Evolutionary conservation across 1,140 invertebrate genomes (phyloP).

Genomic region (Metopolophium dirhodum): DNA sequence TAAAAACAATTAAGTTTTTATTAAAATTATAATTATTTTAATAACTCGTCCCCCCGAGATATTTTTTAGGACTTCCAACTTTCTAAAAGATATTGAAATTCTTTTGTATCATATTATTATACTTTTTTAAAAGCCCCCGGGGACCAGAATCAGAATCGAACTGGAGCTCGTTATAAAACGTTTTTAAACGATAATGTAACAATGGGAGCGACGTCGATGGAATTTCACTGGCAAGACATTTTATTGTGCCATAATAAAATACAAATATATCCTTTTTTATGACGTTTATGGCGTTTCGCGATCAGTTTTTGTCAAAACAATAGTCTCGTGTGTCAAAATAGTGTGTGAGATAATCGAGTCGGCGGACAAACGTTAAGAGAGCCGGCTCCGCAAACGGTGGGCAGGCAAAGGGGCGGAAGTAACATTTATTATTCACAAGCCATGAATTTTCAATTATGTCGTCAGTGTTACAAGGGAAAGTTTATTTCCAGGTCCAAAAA

Average conservation of each 20-base stretch:
- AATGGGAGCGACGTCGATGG: not conserved
- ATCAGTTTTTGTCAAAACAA: constrained; percentile 41
- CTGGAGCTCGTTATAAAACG: constrained; percentile 39
- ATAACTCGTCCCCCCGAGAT: not conserved
- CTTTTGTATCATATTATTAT: constrained; percentile 34
- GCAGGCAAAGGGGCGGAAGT: not conserved
- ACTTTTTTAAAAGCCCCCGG: constrained; percentile 37
- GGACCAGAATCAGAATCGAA: constrained; percentile 32
- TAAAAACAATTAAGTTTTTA: constrained; percentile 32
- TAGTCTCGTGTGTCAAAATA: not conserved
- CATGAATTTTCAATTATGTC: constrained; percentile 56
- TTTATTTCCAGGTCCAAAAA: constrained; percentile 52
- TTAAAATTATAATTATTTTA: constrained; percentile 55
- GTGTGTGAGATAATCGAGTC: constrained; percentile 37
- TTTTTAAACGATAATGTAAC: constrained; percentile 48
- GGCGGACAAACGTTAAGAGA: constrained; percentile 18
- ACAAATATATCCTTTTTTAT: constrained; percentile 12
- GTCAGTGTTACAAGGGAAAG: constrained; percentile 34
- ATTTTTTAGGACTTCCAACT: not conserved
- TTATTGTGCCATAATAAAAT: constrained; percentile 37
- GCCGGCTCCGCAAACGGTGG: not conserved
- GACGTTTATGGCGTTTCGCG: not conserved
- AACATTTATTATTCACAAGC: constrained; percentile 56
- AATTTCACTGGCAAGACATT: constrained; percentile 29
- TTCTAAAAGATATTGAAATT: constrained; percentile 47